Base-by-base conservation (phyloP, 2,797 vertebrate genomes). In the Oreochromis grahami region DNA sequence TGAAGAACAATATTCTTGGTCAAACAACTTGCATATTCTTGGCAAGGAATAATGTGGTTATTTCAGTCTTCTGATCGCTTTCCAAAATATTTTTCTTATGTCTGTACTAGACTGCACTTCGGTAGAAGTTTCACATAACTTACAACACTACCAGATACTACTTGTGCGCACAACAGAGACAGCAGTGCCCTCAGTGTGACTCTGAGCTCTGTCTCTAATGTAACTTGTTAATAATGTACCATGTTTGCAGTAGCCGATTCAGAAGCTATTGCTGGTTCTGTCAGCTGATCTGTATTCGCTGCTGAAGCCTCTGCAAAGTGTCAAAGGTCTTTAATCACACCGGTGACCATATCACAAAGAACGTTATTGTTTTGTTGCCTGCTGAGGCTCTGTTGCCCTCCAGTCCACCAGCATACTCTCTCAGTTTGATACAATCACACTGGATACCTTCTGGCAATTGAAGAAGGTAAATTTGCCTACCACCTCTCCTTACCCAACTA, bases 301-400 rank as follows among this genome's bases (percentile, higher is more conserved):
- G 5, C 45, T 74, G 77, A 76, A 83, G 36, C 83, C 6, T 43
- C 68, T 68, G 81, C 21, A 41, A 85, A 50, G 63, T 77, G 87
- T 85, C 70, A 76, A 76, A 88, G 83, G 84, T 90, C 77, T 89
- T 88, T 87, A 82, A 84, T 91, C 80, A 86, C 81, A 72, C 26
- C 7, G 3, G 84, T 77, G 86, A 85, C 84, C 58, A 38, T 74
- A 86, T 88, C 63, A 85, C 77, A 85, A 70, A 78, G 76, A 60
- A 72, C 84, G 86, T 90, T 79, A 86, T 91, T 90, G 81, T 87
- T 85, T 88, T 91, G 86, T 78, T 86, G 78, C 81, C 88, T 10
- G n/a, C 84, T 83, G 87, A 74, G 81, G 50, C 76, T 58, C 68
- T n/a, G 70, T 60, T 84, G 45, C 74, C 79, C 63, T 79, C 34